A percentile compares a stretch with the other conserved stretches of the same genome.
These are phyloP conservation scores for Eospalax fontanierii DNA, from an alignment of 2,797 vertebrate species.

Conservation along the genomic window DNA sequence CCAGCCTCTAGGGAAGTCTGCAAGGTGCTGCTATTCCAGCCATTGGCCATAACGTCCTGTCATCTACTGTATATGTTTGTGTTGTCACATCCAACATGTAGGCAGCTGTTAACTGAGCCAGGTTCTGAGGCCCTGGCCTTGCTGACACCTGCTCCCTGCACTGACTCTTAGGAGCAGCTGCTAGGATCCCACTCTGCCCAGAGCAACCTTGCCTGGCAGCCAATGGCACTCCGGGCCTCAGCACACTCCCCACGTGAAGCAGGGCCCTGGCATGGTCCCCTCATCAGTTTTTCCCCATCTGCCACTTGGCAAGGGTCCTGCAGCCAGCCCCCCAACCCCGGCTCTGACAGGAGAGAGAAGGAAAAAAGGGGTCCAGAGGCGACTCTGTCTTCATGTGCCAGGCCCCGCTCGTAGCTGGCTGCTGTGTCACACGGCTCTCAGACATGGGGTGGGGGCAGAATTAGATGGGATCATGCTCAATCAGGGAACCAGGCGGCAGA, in stretches of 20 bases:
- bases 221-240: not conserved
- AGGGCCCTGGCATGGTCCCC: not conserved
- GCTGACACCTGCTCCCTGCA: not conserved
- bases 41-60: accelerated
- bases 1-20: too few relatives aligned
- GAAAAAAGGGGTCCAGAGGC: not conserved
- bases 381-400: not conserved
- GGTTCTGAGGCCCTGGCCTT: not conserved
- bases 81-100: not conserved
- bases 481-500: not conserved
- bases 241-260: not conserved
- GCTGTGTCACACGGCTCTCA: accelerated
- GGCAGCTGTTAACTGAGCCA: not conserved
- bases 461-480: not conserved
- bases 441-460: not conserved
- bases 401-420: not conserved
- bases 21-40: not conserved
- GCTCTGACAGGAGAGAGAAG: not conserved
- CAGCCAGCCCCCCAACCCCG: not conserved
- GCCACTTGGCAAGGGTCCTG: not conserved
- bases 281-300: slow-evolving; percentile 8
- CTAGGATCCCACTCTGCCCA: not conserved
- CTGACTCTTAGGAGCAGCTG: accelerated
- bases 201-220: not conserved
- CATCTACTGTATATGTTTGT: not conserved